phyloP scores from a whole-genome alignment of 2,113 vertebrate genomes.

The Macrotis lagotis region DNA sequence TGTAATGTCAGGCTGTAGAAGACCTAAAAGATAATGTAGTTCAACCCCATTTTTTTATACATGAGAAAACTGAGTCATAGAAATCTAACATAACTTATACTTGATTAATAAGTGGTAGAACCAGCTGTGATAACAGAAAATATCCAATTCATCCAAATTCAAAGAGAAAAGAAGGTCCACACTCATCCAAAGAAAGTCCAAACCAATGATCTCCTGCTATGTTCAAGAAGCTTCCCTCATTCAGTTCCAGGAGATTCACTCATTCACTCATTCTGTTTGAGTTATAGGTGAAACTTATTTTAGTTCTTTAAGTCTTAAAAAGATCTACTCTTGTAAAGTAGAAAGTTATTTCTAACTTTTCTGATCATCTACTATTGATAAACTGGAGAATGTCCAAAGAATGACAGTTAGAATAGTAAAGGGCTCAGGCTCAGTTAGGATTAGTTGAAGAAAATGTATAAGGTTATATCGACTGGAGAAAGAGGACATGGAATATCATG shows the following conservation, averaged over 20 bases:
- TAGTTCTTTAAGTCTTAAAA: background rate
- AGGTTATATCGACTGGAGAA: background rate
- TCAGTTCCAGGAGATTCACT: background rate
- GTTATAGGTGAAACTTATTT: too few relatives aligned
- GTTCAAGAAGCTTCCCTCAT: background rate
- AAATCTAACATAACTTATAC: background rate
- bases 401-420: background rate
- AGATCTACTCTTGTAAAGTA: background rate
- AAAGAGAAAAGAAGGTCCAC: background rate
- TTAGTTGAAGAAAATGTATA: background rate
- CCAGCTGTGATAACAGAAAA: background rate
- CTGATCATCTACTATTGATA: background rate
- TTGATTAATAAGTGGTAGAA: background rate
- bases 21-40: background rate
- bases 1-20: background rate
- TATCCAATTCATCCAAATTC: background rate
- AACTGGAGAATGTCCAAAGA: background rate
- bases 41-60: background rate
- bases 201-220: background rate
- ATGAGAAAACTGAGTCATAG: background rate
- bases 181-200: too few relatives aligned
- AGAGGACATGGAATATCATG: background rate
- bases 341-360: background rate
- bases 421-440: background rate
- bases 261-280: background rate